Base-by-base conservation (phyloP, 64 coral and sea anemone species). In the Montipora foliosa region DNA sequence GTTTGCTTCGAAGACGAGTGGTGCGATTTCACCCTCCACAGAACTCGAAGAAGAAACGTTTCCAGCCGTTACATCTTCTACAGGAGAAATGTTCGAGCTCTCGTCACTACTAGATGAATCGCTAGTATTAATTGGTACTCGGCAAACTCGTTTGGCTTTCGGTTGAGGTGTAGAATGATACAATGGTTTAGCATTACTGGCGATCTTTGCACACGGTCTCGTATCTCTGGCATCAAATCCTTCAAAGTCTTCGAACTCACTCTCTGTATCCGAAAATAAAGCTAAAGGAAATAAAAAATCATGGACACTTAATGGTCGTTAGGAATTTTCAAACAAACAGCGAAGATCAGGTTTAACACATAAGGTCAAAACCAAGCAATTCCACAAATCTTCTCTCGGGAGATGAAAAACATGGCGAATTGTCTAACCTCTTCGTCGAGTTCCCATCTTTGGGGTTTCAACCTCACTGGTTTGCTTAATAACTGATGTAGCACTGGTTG, bases 251-350 rank as follows among this genome's bases (percentile, higher is more conserved):
- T 75, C 73, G 7, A 66, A 8, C 6, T 75, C 73, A 37, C 73
- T 75, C 13, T 75, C 73, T 10, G 73, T 37, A 25, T 75, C 37
- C 19, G 73, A 75, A 75, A 75, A 75, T 75, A 75, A 37, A 75
- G 13, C 73, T 7, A 44, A 44, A 37, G 73, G 73, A 75, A 75
- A 29, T 29, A 29, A 29, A 29, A 29, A 29, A 29, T 29, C 29
- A 29, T 29, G 29, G 29, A 29, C 29, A 29, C 29, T 29, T 1
- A 29, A 29, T 29, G 29, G 29, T 29, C 1, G 29, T 29, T 29
- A 29, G 29, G 29, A 29, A 29, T 29, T 29, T 29, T 29, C 29
- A 29, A 29, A 29, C 29, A 29, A 29, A 29, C 29, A 29, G 29
- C 29, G 29, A 29, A 29, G 0, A 29, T 29, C 29, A 29, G 29